A percentile compares a stretch with the other conserved stretches of the same genome.
Conservation (phyloP, 1,140 invertebrate genomes). For the Calephelis virginiensis region DNA sequence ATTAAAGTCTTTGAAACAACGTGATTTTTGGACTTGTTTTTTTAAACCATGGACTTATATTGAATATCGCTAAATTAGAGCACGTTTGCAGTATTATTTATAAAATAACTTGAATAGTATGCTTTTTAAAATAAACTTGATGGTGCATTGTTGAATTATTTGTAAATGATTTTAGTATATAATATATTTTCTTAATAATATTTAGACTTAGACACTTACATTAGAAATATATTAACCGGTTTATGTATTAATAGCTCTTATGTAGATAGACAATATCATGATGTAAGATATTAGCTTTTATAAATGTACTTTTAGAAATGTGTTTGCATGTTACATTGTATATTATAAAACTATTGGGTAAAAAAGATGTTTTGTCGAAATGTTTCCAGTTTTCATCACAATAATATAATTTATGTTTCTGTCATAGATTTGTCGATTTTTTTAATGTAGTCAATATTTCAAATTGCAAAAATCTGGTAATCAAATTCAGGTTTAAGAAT, state of each 20-base stretch:
- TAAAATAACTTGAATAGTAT: slow-evolving; percentile 33
- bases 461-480: no score
- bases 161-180: slow-evolving; percentile 38
- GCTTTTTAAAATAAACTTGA: slow-evolving; percentile 40
- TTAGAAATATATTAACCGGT: slow-evolving; percentile 12
- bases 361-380: no score
- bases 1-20: no score
- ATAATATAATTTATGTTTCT: no score
- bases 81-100: slow-evolving; percentile 66
- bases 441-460: no score
- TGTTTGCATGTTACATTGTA: no score
- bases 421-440: no score
- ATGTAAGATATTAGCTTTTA: not conserved
- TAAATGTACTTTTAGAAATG: no score
- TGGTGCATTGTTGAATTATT: slow-evolving; percentile 38
- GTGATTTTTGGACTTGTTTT: not conserved
- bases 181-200: slow-evolving; percentile 27
- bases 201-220: slow-evolving; percentile 6
- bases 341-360: no score
- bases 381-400: no score
- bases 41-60: not conserved
- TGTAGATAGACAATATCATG: not conserved
- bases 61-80: slow-evolving; percentile 37
- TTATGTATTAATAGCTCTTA: not conserved
- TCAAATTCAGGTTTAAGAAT: no score